A percentile compares a stretch with the other conserved stretches of the same genome.
Conservation (phyloP, 2,888 invertebrate species). For the Glaucopsyche alexis region DNA sequence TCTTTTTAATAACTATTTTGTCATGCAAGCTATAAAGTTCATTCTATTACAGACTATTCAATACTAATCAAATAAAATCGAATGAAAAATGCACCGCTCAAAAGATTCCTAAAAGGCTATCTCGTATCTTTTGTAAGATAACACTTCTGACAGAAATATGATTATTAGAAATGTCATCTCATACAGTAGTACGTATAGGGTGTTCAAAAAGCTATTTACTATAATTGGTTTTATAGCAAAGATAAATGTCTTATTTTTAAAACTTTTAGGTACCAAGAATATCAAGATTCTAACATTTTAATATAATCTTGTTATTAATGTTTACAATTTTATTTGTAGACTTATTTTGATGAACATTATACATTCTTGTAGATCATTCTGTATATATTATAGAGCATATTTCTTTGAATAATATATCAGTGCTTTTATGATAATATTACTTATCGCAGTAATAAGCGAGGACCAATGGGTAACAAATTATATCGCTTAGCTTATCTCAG, state of each 20-base stretch:
- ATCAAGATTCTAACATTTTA: background rate
- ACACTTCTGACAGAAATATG: slow-evolving; percentile 19
- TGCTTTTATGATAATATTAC: slow-evolving; percentile 48
- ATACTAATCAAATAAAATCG: background rate
- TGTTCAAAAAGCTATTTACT: slow-evolving; percentile 6
- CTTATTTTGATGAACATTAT: too few relatives aligned
- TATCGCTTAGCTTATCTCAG: slow-evolving; percentile 48
- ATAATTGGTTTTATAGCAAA: background rate
- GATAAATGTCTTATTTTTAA: slow-evolving; percentile 10
- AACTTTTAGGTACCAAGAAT: background rate
- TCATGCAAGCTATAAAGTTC: background rate
- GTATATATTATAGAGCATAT: slow-evolving; percentile 28
- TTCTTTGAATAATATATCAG: slow-evolving; percentile 38
- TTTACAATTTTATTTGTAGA: too few relatives aligned
- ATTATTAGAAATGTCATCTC: slow-evolving; percentile 20
- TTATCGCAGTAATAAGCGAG: slow-evolving; percentile 53
- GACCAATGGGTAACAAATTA: slow-evolving; percentile 69
- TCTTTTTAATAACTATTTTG: too few relatives aligned
- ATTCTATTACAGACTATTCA: background rate
- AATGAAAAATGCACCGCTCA: background rate
- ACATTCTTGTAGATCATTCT: too few relatives aligned
- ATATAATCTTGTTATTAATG: background rate
- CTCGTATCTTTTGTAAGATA: background rate
- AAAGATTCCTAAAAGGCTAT: slow-evolving; percentile 7
- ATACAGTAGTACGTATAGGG: slow-evolving; percentile 11